Evolutionary conservation across 2,113 vertebrate species (phyloP), one percentile per base, ranked within the genome.

Genomic region (Guaruba guarouba): DNA sequence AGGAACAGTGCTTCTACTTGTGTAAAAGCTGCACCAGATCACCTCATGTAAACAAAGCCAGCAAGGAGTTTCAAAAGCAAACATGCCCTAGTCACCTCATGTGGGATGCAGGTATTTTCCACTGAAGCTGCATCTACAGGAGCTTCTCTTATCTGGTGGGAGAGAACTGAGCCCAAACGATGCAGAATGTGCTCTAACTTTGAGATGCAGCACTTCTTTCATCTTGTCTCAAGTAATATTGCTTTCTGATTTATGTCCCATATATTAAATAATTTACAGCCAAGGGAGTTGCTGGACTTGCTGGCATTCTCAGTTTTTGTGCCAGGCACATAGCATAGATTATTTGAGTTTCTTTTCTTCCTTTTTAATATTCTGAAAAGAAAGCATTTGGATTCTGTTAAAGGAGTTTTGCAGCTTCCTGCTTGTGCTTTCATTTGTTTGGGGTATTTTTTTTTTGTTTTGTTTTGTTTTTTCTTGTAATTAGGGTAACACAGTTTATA

Each of bases 251-350:
- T 92, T 96, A 82, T 92, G 78, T 79, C 43, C 75, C 10, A 1
- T 54, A 44, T 89, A 86, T 90, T 97, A 94, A 97, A 97, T 96
- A 93, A 96, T 97, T 97, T 97, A 96, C 23, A 92, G 31, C 41
- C 62, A 83, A 80, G 39, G 66, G 52, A 86, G 62, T 25, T 84
- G 54, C 29, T 80, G 81, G 69, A 61, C 51, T 80, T 33, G 35
- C 68, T 94, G 77, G 55, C n/a, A 52, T 10, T 74, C 31, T 76
- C 48, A 14, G 35, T 7, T 96, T 93, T 94, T 55, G 35, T 93
- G 77, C 52, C 81, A 91, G 39, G 19, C 33, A 78, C 57, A 77
- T 33, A 89, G 43, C 17, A 71, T 25, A 88, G 77, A 85, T 91
- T 80, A 89, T 68, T 55, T 77, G 24, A 86, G 28, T 25, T 73